Evolutionary conservation across 2,797 vertebrate genomes (phyloP).

Genomic region (Gorsachius magnificus): DNA sequence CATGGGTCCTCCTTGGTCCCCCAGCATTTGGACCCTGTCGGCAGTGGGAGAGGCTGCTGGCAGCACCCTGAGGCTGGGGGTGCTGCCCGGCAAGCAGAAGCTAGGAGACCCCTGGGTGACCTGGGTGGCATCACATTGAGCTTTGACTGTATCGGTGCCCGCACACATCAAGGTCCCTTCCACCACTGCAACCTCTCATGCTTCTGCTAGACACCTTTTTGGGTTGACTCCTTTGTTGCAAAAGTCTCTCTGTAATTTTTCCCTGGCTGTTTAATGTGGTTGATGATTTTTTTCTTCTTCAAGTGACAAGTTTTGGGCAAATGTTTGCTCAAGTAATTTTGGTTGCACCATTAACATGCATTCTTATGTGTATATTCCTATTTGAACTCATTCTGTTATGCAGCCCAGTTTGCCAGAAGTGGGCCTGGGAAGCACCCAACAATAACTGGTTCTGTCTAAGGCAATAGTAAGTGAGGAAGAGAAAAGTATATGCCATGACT

Average conservation of each 20-base stretch:
- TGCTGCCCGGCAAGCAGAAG: accelerated
- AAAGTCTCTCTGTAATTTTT: not conserved
- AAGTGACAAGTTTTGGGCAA: not conserved
- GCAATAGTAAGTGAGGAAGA: not conserved
- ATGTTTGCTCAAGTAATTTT: not conserved
- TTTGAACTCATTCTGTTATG: not conserved
- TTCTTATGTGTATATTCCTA: accelerated
- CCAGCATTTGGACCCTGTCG: accelerated
- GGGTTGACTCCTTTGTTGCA: not conserved
- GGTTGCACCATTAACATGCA: not conserved
- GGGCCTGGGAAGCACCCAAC: not conserved
- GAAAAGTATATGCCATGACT: not conserved
- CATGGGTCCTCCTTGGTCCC: accelerated
- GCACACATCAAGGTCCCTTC: accelerated
- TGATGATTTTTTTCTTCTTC: not conserved
- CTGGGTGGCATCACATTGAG: accelerated
- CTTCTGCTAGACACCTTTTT: not conserved
- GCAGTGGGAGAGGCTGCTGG: not conserved
- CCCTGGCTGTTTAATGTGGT: not conserved
- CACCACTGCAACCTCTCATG: accelerated
- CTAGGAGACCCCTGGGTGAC: accelerated
- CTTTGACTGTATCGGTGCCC: not conserved
- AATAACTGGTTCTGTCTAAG: not conserved
- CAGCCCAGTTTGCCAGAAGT: not conserved
- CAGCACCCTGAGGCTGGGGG: accelerated